Percentiles rank a stretch among this genome's conserved stretches.
Evolutionary conservation across 1,140 invertebrate species (phyloP).

Genomic region (Sminthurinus signatus): DNA sequence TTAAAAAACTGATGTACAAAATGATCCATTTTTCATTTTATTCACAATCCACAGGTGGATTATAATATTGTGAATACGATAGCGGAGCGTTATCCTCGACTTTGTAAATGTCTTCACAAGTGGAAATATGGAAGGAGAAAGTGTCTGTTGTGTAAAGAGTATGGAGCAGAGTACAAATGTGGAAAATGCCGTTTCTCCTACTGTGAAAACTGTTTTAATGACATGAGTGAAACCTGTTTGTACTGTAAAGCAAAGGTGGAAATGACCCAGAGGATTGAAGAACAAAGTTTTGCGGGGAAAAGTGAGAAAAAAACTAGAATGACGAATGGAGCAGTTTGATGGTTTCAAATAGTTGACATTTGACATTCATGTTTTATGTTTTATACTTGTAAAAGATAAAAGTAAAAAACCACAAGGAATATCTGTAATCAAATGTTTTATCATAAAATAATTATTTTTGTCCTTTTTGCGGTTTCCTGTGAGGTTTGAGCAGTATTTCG

Average conservation of each 20-base stretch:
- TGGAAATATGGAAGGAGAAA: constrained; percentile 28
- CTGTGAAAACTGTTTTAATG: constrained; percentile 30
- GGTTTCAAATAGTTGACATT: too few species aligned
- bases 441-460: too few species aligned
- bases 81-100: constrained; percentile 23
- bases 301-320: background rate
- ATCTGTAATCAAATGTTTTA: too few species aligned
- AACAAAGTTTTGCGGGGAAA: too few species aligned
- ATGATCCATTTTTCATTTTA: background rate
- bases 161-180: constrained; percentile 22
- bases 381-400: too few species aligned
- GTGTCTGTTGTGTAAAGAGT: constrained; percentile 33
- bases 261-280: background rate
- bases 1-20: too few species aligned
- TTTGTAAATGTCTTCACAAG: constrained; percentile 15
- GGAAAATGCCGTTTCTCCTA: constrained; percentile 26
- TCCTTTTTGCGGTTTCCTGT: too few species aligned
- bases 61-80: constrained; percentile 22
- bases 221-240: constrained; percentile 25
- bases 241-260: constrained; percentile 24
- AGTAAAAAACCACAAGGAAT: too few species aligned
- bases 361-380: too few species aligned
- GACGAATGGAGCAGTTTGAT: too few species aligned
- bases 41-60: constrained; percentile 14
- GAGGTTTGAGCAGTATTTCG: too few species aligned